These are phyloP conservation scores for Tribolium castaneum DNA, from an alignment of 1,140 invertebrate genomes.

Conservation along the genomic window DNA sequence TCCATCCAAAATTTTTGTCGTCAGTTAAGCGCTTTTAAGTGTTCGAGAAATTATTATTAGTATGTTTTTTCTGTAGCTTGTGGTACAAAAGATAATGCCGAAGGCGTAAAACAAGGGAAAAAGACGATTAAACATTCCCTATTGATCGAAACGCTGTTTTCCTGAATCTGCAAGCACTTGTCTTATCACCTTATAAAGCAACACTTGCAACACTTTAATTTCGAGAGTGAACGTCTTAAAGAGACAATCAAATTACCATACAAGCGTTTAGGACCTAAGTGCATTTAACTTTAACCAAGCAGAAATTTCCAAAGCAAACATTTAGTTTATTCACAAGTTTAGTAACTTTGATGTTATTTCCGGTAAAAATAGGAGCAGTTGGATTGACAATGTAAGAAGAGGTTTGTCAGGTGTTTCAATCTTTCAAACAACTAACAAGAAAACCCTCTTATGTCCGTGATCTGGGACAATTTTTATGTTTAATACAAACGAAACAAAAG, in stretches of 20 bases:
- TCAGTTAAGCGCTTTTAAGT: too few relatives aligned
- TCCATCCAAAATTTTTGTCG: too few relatives aligned
- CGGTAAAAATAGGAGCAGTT: too few relatives aligned
- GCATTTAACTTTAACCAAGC: neutral
- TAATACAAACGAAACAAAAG: neutral
- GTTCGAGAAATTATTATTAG: too few relatives aligned
- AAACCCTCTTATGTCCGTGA: constrained; percentile 1
- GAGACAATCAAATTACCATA: neutral
- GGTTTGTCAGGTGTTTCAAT: neutral
- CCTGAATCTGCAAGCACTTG: neutral
- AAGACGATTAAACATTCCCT: neutral
- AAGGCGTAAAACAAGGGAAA: too few relatives aligned
- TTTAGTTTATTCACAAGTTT: too few relatives aligned
- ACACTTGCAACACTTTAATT: neutral
- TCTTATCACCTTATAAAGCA: neutral
- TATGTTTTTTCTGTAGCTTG: too few relatives aligned
- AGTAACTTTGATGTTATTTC: too few relatives aligned
- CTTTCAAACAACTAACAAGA: constrained; percentile 18
- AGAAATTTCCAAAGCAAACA: neutral
- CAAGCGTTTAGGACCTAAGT: neutral
- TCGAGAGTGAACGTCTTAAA: neutral
- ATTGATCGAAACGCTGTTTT: neutral
- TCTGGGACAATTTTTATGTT: neutral
- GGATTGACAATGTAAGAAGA: neutral
- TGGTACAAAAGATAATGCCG: too few relatives aligned